Base-by-base conservation (phyloP, 2,888 invertebrate species). In the Andrena praecox region DNA sequence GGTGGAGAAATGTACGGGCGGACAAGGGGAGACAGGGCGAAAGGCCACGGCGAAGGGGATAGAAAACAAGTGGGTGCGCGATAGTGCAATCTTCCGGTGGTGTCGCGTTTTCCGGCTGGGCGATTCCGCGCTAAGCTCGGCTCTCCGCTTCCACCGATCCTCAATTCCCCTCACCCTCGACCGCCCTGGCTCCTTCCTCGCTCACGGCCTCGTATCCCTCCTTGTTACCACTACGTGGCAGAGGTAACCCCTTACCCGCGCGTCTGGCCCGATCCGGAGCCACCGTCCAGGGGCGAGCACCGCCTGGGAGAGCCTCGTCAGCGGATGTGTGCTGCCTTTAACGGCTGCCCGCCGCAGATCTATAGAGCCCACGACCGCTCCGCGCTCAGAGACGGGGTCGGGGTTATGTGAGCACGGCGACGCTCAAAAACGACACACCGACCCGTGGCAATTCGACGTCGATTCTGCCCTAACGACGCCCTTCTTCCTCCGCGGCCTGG, bases 51-150 rank as follows among this genome's bases (percentile, higher is more conserved):
- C 76, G 73, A 87, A 80, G 16, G 85, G 84, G 86, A 87, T 84
- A 88, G 87, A 86, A 91, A 92, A 92, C 92, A 91, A 93, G 92
- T 92, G 91, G 91, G 89, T 90, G 86, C 89, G 85, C 90, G 90
- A 92, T 91, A 93, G 92, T 90, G 90, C 90, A 92, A 92, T 93
- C 92, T 93, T 91, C 92, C 90, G 88, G 88, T 87, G 89, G 89
- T 91, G 92, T 91, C 91, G 91, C 90, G 92, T 92, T 93, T 92
- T 92, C 92, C 92, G 87, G 89, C 89, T 90, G 90, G 89, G 62
- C 89, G 92, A 92, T 87, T 91, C 86, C 88, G 86, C 89, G 87
- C 86, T 86, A 84, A 87, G 88, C 86, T 85, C 82, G 82, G 78
- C 89, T 82, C 84, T 84, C 85, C 78, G 72, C 80, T 87, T 70